Evolutionary conservation across 1,140 invertebrate genomes (phyloP).

Genomic region (Gyrodactylus bullatarudis): DNA sequence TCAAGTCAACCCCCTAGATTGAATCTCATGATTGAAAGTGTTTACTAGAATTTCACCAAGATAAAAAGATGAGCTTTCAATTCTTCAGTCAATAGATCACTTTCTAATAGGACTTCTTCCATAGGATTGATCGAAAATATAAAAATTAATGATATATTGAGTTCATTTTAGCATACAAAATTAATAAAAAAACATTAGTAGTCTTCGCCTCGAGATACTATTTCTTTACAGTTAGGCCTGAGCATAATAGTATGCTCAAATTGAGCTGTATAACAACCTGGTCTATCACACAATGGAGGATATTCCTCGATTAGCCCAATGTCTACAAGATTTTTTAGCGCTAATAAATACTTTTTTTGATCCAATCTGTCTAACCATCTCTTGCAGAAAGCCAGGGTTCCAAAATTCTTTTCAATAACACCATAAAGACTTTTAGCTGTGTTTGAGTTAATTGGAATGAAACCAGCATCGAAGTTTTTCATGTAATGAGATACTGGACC

Average conservation of each 20-base stretch:
- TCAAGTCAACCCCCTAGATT: too few species aligned
- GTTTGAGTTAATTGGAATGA: conserved; percentile 33
- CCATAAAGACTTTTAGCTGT: conserved; percentile 65
- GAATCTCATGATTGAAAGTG: too few species aligned
- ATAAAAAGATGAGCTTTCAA: too few species aligned
- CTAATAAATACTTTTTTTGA: conserved; percentile 86
- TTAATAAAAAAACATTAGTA: conserved; percentile 30
- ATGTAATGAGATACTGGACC: conserved; percentile 98
- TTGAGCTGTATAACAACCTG: conserved; percentile 91
- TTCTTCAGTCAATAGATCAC: too few species aligned
- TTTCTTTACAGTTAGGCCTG: conserved; percentile 86
- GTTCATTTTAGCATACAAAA: too few species aligned
- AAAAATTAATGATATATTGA: too few species aligned
- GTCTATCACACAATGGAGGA: conserved; percentile 80
- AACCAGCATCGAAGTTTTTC: conserved; percentile 83
- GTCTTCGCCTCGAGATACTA: conserved; percentile 71
- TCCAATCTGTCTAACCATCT: conserved; percentile 85
- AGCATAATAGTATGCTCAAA: conserved; percentile 93
- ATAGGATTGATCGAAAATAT: too few species aligned
- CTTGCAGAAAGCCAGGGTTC: conserved; percentile 87
- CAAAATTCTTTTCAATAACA: conserved; percentile 86
- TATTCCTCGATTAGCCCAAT: conserved; percentile 51
- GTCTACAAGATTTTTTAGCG: conserved; percentile 83
- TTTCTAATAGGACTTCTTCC: too few species aligned
- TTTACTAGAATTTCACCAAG: too few species aligned